These are phyloP conservation scores for Drosophila arawakana DNA, from an alignment of 1,140 invertebrate genomes.

Conservation along the genomic window DNA sequence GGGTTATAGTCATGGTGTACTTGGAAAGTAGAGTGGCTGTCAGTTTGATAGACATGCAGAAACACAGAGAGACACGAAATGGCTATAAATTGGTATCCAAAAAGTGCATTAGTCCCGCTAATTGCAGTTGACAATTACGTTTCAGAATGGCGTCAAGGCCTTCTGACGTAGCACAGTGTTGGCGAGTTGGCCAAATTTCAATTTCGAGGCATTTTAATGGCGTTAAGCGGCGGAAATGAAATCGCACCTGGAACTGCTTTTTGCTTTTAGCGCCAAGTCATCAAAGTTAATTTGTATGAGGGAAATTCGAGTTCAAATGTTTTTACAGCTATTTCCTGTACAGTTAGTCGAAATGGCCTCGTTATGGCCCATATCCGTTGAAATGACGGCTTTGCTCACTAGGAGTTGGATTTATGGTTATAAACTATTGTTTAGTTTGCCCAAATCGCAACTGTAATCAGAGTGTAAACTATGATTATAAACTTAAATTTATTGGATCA, in stretches of 20 bases:
- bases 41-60: conserved; percentile 45
- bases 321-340: conserved; percentile 72
- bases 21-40: conserved; percentile 20
- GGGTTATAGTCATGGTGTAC: conserved; percentile 9
- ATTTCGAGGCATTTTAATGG: conserved; percentile 73
- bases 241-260: conserved; percentile 70
- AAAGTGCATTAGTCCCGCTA: conserved; percentile 64
- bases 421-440: conserved; percentile 6
- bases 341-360: conserved; percentile 40
- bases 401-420: neutral
- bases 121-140: conserved; percentile 73
- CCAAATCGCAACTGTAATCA: no score
- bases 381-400: neutral
- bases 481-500: no score
- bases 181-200: conserved; percentile 52
- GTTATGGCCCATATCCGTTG: conserved; percentile 4
- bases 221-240: conserved; percentile 76
- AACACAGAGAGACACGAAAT: conserved; percentile 16
- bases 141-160: conserved; percentile 26
- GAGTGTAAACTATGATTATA: no score
- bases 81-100: conserved; percentile 51
- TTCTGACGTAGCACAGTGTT: conserved; percentile 10
- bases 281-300: conserved; percentile 70
- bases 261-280: conserved; percentile 67
- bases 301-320: conserved; percentile 73